These are phyloP conservation scores for Oasisia sp. DNA, from an alignment of 2,888 invertebrate species.

Conservation along the genomic window DNA sequence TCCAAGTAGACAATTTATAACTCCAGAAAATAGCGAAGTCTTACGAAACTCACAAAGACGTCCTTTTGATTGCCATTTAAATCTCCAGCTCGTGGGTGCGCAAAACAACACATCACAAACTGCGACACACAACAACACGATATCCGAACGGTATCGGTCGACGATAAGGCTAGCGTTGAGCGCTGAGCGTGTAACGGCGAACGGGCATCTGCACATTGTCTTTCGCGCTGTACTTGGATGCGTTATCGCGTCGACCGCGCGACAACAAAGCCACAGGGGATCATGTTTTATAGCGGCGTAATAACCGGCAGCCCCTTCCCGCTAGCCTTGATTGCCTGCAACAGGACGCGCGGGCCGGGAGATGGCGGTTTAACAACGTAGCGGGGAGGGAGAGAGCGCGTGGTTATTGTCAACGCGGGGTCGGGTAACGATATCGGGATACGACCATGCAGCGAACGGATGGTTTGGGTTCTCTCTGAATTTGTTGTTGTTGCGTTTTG, in stretches of 20 bases:
- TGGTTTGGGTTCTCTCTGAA: neutral
- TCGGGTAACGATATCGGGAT: neutral
- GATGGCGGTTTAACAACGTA: neutral
- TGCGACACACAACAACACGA: too few species aligned
- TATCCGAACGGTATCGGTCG: neutral
- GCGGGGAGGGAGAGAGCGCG: neutral
- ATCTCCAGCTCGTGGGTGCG: neutral
- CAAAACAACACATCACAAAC: neutral
- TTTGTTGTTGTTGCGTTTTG: neutral
- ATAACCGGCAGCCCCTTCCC: neutral
- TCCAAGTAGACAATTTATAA: too few species aligned
- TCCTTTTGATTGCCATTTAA: neutral
- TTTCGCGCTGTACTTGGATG: neutral
- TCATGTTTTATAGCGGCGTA: conserved; percentile 9
- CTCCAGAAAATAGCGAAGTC: too few species aligned
- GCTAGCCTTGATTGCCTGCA: neutral
- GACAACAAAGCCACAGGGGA: neutral
- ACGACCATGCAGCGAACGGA: neutral
- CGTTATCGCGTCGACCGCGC: neutral
- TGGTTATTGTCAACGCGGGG: neutral
- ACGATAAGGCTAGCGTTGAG: neutral
- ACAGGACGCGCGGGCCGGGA: neutral
- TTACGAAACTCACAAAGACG: too few species aligned
- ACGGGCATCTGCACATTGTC: neutral
- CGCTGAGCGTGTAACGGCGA: neutral